Evolutionary conservation across 2,113 vertebrate species (phyloP), one percentile per base, ranked within the genome.

Genomic region (Butorides virescens): DNA sequence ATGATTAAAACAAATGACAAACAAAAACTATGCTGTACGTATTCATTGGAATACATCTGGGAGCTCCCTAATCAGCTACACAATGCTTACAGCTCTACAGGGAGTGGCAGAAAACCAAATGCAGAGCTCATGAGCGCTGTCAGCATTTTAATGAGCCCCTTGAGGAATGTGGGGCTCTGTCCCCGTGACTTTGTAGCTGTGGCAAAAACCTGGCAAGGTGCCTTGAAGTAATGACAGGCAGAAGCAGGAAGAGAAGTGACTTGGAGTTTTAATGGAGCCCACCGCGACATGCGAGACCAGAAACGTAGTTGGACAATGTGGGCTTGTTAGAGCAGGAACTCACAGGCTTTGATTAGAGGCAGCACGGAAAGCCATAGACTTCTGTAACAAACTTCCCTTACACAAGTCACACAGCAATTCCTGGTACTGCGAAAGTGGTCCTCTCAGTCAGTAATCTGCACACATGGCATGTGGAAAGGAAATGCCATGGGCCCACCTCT

Each of bases 101-200:
- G 62, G 39, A 73, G 46, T 9, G 13, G 56, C 77, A 62, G 50
- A 39, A 61, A 75, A 75, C 11, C 56, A 67, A 39, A 50, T 3
- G 1, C 50, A 12, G 59, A 87, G 56, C 85, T 93, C 52, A 25
- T 85, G 59, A 49, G 0, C 20, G 32, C 37, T 58, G 59, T 25
- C 80, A 89, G n/a, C 32, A 19, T 25, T 62, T 91, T 96, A 95
- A 93, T 81, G 29, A 93, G 73, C 23, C 63, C 63, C 77, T 13
- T 42, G 77, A 89, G 84, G 55, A 73, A 42, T 4, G 22, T 23
- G 72, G 18, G 32, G 5, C 61, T 71, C 21, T 4, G 30, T 86
- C 76, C 30, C 15, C 23, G 29, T 2, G 49, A 30, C 17, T 53
- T 22, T 5, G 30, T 2, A 47, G 61, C 78, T n/a, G 22, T 18